Percentiles rank a stretch among this genome's conserved stretches.
Conservation (phyloP, 2,113 vertebrate species). For the Equus przewalskii region DNA sequence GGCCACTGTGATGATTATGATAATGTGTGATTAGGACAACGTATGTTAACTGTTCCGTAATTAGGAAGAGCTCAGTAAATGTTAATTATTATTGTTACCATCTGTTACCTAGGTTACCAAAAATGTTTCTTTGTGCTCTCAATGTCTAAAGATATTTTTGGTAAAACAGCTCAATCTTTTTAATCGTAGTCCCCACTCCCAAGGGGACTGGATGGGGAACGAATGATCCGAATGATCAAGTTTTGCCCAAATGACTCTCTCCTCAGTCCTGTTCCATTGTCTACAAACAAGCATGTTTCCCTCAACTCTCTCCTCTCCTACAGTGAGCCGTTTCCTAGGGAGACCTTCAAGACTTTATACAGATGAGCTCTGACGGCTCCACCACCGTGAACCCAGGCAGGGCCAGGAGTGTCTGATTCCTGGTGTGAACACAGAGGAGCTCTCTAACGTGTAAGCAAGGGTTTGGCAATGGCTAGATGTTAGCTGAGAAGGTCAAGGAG, state of each 20-base stretch:
- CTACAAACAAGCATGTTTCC: neutral
- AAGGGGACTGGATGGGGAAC: neutral
- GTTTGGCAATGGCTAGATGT: neutral
- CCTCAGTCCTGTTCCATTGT: neutral
- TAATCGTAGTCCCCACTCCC: neutral
- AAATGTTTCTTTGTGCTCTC: neutral
- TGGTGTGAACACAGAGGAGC: neutral
- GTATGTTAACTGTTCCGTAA: neutral
- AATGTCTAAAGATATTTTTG: conserved; percentile 41
- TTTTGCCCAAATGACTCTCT: neutral
- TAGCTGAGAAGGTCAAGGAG: neutral
- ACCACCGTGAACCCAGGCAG: neutral
- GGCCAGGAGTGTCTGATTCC: neutral
- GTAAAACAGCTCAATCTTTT: neutral
- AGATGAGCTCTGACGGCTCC: neutral
- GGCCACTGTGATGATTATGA: neutral
- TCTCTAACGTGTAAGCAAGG: neutral
- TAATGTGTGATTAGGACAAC: neutral
- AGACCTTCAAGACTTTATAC: neutral
- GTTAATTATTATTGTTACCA: neutral
- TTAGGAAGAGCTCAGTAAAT: neutral
- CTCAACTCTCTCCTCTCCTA: neutral
- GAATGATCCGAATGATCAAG: neutral
- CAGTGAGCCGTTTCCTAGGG: neutral
- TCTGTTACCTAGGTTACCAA: conserved; percentile 1